phyloP scores from a whole-genome alignment of 2,888 invertebrate species.

The Salticus scenicus region DNA sequence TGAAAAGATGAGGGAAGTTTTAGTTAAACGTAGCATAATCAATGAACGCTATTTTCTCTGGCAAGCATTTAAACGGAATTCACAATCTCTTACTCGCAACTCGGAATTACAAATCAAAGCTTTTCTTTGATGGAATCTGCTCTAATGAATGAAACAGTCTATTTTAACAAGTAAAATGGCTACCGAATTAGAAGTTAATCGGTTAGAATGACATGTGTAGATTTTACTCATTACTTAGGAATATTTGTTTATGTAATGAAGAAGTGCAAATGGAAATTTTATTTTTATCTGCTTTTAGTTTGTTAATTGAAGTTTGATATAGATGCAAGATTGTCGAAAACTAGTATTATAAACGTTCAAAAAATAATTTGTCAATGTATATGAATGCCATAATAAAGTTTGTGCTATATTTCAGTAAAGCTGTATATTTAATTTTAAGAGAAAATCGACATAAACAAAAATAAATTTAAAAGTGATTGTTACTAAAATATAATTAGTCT shows the following conservation, averaged over 20 bases:
- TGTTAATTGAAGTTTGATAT: background rate
- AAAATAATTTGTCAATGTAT: too few species aligned
- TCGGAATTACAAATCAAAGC: conserved; percentile 20
- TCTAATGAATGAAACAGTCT: conserved; percentile 4
- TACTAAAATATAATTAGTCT: too few species aligned
- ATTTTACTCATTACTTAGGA: background rate
- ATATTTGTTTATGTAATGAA: conserved; percentile 7
- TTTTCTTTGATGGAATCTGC: background rate
- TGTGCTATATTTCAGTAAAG: too few species aligned
- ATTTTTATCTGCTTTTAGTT: background rate
- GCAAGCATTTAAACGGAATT: conserved; percentile 1
- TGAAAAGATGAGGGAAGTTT: conserved; percentile 20
- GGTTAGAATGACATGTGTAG: conserved; percentile 1
- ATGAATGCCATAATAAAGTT: too few species aligned
- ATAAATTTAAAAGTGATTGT: too few species aligned
- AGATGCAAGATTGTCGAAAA: background rate
- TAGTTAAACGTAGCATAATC: conserved; percentile 50
- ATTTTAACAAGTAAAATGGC: conserved; percentile 1
- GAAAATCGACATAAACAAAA: too few species aligned
- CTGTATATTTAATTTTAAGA: too few species aligned
- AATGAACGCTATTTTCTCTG: background rate
- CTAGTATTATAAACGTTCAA: too few species aligned
- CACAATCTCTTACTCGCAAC: background rate
- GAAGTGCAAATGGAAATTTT: background rate
- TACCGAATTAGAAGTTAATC: conserved; percentile 2